These are phyloP conservation scores for Brachionus koreanus DNA, from an alignment of 1,140 invertebrate species.

Conservation along the genomic window DNA sequence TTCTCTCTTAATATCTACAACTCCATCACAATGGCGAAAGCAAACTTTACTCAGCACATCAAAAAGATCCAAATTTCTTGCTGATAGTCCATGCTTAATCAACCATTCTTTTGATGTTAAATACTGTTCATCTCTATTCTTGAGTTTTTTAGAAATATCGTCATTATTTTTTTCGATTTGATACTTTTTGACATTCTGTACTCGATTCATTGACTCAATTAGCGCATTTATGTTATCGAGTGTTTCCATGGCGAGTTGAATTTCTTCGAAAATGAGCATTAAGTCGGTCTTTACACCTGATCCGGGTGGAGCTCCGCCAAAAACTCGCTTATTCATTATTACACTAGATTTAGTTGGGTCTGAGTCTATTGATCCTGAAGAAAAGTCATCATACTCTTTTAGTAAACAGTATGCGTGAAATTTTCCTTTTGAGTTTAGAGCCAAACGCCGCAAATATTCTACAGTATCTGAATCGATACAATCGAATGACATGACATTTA, in stretches of 20 bases:
- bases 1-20: conserved; percentile 51
- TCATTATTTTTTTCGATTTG: neutral
- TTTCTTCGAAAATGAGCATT: conserved; percentile 56
- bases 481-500: conserved; percentile 57
- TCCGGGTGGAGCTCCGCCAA: conserved; percentile 55
- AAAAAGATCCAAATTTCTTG: conserved; percentile 53
- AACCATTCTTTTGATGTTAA: conserved; percentile 57
- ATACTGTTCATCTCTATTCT: conserved; percentile 51
- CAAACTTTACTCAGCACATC: conserved; percentile 55
- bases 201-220: conserved; percentile 50
- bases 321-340: conserved; percentile 54
- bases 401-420: conserved; percentile 56
- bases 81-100: conserved; percentile 51
- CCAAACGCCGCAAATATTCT: conserved; percentile 51
- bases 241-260: conserved; percentile 55
- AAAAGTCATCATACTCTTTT: conserved; percentile 57
- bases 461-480: conserved; percentile 54
- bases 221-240: conserved; percentile 52
- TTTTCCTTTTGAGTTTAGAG: conserved; percentile 51
- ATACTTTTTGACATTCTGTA: conserved; percentile 46
- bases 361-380: conserved; percentile 49
- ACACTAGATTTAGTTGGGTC: conserved; percentile 54
- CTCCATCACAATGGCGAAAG: conserved; percentile 57
- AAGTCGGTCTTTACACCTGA: conserved; percentile 57
- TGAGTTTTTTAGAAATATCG: neutral